phyloP scores from a whole-genome alignment of 2,888 invertebrate species.

The Drosophila antonietae region DNA sequence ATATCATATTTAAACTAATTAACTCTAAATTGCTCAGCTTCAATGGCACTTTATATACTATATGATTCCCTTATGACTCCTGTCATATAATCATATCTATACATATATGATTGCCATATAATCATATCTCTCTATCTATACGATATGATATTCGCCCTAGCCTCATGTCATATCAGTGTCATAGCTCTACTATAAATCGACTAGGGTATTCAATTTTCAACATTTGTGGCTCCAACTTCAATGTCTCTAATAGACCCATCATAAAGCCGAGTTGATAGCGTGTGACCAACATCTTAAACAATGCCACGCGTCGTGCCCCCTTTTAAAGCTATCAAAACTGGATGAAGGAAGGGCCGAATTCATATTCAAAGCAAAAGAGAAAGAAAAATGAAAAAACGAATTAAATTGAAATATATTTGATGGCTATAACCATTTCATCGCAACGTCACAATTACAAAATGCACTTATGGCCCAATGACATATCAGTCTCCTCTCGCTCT shows the following conservation, averaged over 20 bases:
- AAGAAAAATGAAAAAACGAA: conserved; percentile 17
- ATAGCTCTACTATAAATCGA: neutral
- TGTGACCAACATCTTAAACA: conserved; percentile 30
- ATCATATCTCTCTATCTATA: neutral
- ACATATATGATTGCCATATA: neutral
- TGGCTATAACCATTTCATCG: conserved; percentile 53
- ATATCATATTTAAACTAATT: no score
- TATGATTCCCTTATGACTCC: neutral
- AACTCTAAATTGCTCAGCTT: neutral
- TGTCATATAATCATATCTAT: neutral
- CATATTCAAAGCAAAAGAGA: conserved; percentile 32
- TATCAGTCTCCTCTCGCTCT: conserved; percentile 27
- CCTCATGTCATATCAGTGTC: neutral
- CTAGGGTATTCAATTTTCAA: neutral
- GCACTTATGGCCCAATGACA: conserved; percentile 65
- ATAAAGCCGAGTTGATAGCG: conserved; percentile 30
- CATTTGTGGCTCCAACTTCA: conserved; percentile 3
- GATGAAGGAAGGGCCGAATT: conserved; percentile 14
- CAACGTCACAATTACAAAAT: conserved; percentile 64
- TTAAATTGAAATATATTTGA: conserved; percentile 48
- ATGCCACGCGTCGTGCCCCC: conserved; percentile 28
- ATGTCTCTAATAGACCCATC: conserved; percentile 27
- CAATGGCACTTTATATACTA: neutral
- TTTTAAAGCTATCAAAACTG: conserved; percentile 15
- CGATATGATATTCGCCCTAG: neutral